These are phyloP conservation scores for Phyto melanocephala DNA, from an alignment of 2,888 invertebrate genomes.

Conservation along the genomic window DNA sequence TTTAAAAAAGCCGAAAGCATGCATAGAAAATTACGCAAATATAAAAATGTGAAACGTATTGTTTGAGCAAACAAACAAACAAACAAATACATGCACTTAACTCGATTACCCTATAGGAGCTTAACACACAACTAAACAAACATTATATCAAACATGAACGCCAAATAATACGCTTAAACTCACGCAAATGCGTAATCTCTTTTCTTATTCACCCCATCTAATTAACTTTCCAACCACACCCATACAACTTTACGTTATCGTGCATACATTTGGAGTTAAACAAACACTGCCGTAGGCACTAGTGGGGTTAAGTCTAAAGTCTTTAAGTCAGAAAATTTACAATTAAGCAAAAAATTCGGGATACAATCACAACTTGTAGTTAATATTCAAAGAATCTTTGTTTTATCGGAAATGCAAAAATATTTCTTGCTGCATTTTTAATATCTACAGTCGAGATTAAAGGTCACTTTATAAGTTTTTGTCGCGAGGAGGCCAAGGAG, in stretches of 20 bases:
- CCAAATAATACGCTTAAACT: not conserved
- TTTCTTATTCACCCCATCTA: not conserved
- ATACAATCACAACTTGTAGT: too few relatives aligned
- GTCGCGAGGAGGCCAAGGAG: too few relatives aligned
- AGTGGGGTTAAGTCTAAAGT: too few relatives aligned
- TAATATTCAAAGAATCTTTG: too few relatives aligned
- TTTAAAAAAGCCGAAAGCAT: not conserved
- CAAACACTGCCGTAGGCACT: too few relatives aligned
- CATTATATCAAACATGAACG: not conserved
- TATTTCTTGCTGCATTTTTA: too few relatives aligned
- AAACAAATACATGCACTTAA: conserved; percentile 2
- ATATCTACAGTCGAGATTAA: too few relatives aligned
- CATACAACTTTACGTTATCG: not conserved
- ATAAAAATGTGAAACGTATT: not conserved
- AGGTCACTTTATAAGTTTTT: too few relatives aligned
- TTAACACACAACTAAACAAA: not conserved
- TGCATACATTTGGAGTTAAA: conserved; percentile 19
- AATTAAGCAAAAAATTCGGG: too few relatives aligned
- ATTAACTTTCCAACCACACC: not conserved
- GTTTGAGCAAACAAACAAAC: not conserved
- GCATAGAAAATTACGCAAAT: too few relatives aligned
- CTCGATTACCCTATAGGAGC: not conserved
- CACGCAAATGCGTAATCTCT: not conserved
- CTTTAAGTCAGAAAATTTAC: too few relatives aligned
- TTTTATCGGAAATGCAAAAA: too few relatives aligned